These are phyloP conservation scores for Panzeria rudis DNA, from an alignment of 2,888 invertebrate species.

Conservation along the genomic window DNA sequence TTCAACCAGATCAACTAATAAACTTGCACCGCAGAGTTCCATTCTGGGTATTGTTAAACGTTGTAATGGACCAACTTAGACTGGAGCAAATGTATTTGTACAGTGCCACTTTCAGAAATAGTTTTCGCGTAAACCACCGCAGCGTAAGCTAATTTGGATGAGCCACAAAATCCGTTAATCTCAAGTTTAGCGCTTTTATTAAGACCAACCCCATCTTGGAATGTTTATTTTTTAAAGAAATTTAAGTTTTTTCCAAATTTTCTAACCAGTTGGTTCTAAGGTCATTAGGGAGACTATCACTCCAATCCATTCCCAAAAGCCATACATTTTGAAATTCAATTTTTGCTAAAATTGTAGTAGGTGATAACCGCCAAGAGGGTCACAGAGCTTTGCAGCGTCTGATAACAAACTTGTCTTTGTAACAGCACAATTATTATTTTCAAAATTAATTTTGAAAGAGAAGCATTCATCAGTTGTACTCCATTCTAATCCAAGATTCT, in stretches of 20 bases:
- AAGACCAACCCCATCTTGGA: slow-evolving; percentile 48
- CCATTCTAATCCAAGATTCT: too few relatives aligned
- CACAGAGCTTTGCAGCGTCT: too few relatives aligned
- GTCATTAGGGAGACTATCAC: too few relatives aligned
- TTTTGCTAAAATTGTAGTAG: too few relatives aligned
- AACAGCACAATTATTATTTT: too few relatives aligned
- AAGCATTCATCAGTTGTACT: too few relatives aligned
- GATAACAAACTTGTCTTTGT: too few relatives aligned
- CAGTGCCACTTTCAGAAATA: slow-evolving; percentile 57
- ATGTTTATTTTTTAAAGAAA: slow-evolving; percentile 39
- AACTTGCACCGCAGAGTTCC: slow-evolving; percentile 44
- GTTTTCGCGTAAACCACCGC: slow-evolving; percentile 43
- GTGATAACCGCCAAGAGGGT: too few relatives aligned
- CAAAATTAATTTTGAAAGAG: too few relatives aligned
- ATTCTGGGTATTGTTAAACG: slow-evolving; percentile 21
- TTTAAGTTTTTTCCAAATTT: slow-evolving; percentile 44
- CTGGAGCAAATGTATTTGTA: slow-evolving; percentile 39
- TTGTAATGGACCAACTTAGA: slow-evolving; percentile 44
- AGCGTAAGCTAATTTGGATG: too few relatives aligned
- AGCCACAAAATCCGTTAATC: slow-evolving; percentile 52
- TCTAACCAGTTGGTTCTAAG: slow-evolving; percentile 41
- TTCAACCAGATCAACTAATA: slow-evolving; percentile 24
- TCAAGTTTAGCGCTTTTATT: not conserved
- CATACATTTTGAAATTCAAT: too few relatives aligned
- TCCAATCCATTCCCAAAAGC: too few relatives aligned